Percentiles rank a stretch among this genome's conserved stretches.
Evolutionary conservation across 2,888 invertebrate genomes (phyloP).

Genomic region (Bembecia ichneumoniformis): DNA sequence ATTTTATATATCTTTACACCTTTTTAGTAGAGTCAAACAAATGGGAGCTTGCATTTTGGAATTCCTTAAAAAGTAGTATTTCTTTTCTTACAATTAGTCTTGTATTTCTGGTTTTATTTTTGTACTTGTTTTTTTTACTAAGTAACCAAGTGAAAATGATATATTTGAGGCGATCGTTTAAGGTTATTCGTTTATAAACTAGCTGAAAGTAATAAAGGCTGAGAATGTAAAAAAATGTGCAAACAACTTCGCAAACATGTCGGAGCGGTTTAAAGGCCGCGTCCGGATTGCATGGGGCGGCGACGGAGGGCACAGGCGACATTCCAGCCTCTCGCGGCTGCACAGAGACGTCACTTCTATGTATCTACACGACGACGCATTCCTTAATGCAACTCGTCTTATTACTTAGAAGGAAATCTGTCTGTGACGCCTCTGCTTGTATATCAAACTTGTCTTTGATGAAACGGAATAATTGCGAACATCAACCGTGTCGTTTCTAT

Average conservation of each 20-base stretch:
- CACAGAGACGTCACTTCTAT: slow-evolving; percentile 46
- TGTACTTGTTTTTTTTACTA: too few relatives aligned
- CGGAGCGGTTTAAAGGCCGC: slow-evolving; percentile 69
- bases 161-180: slow-evolving; percentile 3
- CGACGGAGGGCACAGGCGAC: slow-evolving; percentile 48
- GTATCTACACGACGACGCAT: slow-evolving; percentile 26
- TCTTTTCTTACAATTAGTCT: too few relatives aligned
- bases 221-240: slow-evolving; percentile 71
- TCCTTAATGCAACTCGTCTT: slow-evolving; percentile 29
- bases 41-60: too few relatives aligned
- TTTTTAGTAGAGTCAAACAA: too few relatives aligned
- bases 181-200: slow-evolving; percentile 6
- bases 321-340: slow-evolving; percentile 59
- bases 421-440: too few relatives aligned
- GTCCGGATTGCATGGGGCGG: slow-evolving; percentile 68
- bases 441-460: too few relatives aligned
- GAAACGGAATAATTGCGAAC: background rate
- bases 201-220: slow-evolving; percentile 49
- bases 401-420: background rate
- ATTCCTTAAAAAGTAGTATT: too few relatives aligned
- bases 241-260: slow-evolving; percentile 71
- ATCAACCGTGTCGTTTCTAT: slow-evolving; percentile 7
- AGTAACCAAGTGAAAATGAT: too few relatives aligned
- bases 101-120: too few relatives aligned
- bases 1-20: too few relatives aligned